Base-by-base conservation (phyloP, 2,113 vertebrate species). In the Dromiciops gliroides region DNA sequence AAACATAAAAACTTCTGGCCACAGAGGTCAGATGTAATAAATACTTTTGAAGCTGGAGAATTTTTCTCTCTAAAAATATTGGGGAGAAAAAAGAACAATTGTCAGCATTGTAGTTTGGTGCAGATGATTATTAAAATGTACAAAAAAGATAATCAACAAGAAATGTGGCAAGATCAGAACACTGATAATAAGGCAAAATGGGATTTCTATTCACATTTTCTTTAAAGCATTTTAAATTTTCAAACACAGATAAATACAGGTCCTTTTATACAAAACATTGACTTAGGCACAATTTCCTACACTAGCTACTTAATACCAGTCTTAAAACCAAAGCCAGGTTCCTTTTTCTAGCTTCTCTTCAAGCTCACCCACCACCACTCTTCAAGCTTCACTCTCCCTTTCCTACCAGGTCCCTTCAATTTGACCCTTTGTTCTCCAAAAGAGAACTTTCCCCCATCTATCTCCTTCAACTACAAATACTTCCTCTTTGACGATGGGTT, bases 1-100 rank as follows among this genome's bases (percentile, higher is more conserved):
- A 99, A 99, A 96, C 99, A 99, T 93, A 99, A 97, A 96, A 99
- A 99, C 83, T 98, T 99, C 96, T 99, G 99, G 91, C 99, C 99
- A 97, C 99, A 99, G 11, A 99, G 98, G 96, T 99, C 99, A 12
- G 99, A 98, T 44, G 99, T 99, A 98, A 99, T 99, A 97, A 99
- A 99, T 31, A 99, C 99, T 98, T 99, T 99, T 0, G 99, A 99
- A 0, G 99, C 99, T 95, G 99, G 99, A 97, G 99, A 99, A 97
- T 99, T 99, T 98, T 99, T 99, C 98, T 99, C 99, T 97, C 99
- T 99, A 96, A 1, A 96, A 95, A 9, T 83, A 44, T 83, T 44
- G 75, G 49, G 26, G 14, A 60, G 92, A 24, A 67, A 95, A 95
- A 94, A 92, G 96, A 51, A 50, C 14, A 52, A 88, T 0, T 75